Evolutionary conservation across 2,888 invertebrate species (phyloP).

Genomic region (Eugnorisma glareosa): DNA sequence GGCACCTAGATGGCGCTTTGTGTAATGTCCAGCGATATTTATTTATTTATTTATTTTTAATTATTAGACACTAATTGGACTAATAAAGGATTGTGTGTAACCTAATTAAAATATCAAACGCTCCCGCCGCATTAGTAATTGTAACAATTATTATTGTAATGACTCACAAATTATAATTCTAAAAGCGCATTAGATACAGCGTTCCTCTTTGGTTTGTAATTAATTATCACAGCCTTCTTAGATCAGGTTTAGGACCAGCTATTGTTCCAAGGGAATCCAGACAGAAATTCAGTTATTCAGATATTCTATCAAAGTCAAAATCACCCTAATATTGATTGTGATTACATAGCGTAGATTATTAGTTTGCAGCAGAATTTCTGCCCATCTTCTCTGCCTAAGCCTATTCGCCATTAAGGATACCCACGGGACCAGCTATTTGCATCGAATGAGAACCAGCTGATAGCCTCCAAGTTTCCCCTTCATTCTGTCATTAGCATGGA

Average conservation of each 20-base stretch:
- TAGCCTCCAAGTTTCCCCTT: slow-evolving; percentile 20
- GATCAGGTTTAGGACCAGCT: background rate
- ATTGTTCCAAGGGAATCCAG: background rate
- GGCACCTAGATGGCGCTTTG: too few relatives aligned
- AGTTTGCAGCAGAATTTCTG: background rate
- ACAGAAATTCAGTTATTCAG: background rate
- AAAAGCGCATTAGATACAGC: background rate
- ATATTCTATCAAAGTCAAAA: background rate
- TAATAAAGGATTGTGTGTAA: background rate
- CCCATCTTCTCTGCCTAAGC: background rate
- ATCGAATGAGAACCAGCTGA: slow-evolving; percentile 14
- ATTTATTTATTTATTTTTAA: too few relatives aligned
- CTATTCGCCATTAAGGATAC: background rate
- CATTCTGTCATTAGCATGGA: slow-evolving; percentile 41
- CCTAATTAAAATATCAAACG: slow-evolving; percentile 9
- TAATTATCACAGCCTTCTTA: background rate
- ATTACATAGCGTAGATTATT: slow-evolving; percentile 8
- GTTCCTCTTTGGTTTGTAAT: background rate
- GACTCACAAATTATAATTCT: slow-evolving; percentile 13
- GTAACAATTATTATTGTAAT: slow-evolving; percentile 6
- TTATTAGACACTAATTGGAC: background rate
- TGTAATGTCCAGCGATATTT: too few relatives aligned
- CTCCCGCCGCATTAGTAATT: background rate
- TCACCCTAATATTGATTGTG: background rate
- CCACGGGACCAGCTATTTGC: slow-evolving; percentile 16